Conservation (phyloP, 2,888 invertebrate species). For the Pollenia angustigena region DNA sequence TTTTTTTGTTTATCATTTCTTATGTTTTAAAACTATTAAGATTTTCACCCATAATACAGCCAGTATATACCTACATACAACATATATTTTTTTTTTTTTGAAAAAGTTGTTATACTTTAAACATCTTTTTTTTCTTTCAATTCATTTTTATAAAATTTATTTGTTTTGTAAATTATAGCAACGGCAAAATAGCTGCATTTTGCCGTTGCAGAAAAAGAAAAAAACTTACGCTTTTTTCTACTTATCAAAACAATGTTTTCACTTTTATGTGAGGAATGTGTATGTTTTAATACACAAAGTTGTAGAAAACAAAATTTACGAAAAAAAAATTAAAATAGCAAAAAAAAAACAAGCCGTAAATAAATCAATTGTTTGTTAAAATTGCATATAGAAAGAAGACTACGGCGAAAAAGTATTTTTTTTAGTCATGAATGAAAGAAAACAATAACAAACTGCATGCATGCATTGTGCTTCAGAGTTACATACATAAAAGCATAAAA, state of each 20-base stretch:
- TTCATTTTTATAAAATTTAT: slow-evolving; percentile 41
- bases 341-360: slow-evolving; percentile 18
- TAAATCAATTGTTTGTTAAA: slow-evolving; percentile 66
- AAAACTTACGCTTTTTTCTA: slow-evolving; percentile 2
- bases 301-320: slow-evolving; percentile 30
- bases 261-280: slow-evolving; percentile 70
- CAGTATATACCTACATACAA: background rate
- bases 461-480: slow-evolving; percentile 22
- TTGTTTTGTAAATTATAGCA: slow-evolving; percentile 70
- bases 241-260: slow-evolving; percentile 59
- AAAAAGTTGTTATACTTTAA: slow-evolving; percentile 62
- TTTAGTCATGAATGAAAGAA: slow-evolving; percentile 47
- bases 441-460: slow-evolving; percentile 4
- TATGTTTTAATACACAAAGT: slow-evolving; percentile 31
- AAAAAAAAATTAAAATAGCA: background rate
- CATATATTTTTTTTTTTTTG: too few species aligned
- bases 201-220: background rate
- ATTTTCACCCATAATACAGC: slow-evolving; percentile 62
- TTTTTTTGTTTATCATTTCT: slow-evolving; percentile 15
- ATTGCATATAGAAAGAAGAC: slow-evolving; percentile 44
- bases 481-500: slow-evolving; percentile 44
- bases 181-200: slow-evolving; percentile 41
- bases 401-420: slow-evolving; percentile 11
- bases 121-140: slow-evolving; percentile 32
- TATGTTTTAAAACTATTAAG: slow-evolving; percentile 22